Conservation (phyloP, 2,113 vertebrate genomes). For the Pagrus major region DNA sequence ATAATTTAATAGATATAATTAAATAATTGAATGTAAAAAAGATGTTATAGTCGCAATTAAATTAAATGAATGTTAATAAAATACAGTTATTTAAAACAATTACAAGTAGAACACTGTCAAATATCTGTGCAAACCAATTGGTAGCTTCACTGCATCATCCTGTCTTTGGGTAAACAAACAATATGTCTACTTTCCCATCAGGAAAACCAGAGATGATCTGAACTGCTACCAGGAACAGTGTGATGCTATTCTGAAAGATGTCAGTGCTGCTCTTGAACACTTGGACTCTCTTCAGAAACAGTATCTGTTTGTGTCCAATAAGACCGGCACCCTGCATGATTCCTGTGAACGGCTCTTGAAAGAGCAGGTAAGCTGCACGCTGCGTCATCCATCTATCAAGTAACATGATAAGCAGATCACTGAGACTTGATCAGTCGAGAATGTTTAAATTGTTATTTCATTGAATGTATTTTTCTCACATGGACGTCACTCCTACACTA, state of each 20-base stretch:
- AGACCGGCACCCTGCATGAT: conserved; percentile 95
- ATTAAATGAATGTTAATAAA: too few relatives aligned
- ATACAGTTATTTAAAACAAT: too few relatives aligned
- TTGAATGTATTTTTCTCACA: neutral
- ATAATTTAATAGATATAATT: too few relatives aligned
- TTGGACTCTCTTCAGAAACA: conserved; percentile 96
- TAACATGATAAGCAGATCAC: accelerated
- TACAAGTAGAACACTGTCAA: neutral
- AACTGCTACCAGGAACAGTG: conserved; percentile 97
- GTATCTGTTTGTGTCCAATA: conserved; percentile 97
- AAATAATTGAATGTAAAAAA: too few relatives aligned
- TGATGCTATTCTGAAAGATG: conserved; percentile 93
- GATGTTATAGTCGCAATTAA: too few relatives aligned
- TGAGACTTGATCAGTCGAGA: neutral
- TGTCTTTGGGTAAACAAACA: neutral
- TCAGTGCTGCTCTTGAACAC: conserved; percentile 92
- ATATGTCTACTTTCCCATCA: conserved; percentile 79
- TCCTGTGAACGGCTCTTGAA: conserved; percentile 97
- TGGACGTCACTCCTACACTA: neutral
- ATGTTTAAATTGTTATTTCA: neutral
- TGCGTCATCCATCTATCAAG: neutral
- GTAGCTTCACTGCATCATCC: neutral
- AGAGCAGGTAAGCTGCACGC: conserved; percentile 89
- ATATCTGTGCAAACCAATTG: neutral
- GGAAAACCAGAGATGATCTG: conserved; percentile 93